A percentile compares a stretch with the other conserved stretches of the same genome.
Conservation (phyloP, 2,888 invertebrate genomes). For the Halictus ligatus region DNA sequence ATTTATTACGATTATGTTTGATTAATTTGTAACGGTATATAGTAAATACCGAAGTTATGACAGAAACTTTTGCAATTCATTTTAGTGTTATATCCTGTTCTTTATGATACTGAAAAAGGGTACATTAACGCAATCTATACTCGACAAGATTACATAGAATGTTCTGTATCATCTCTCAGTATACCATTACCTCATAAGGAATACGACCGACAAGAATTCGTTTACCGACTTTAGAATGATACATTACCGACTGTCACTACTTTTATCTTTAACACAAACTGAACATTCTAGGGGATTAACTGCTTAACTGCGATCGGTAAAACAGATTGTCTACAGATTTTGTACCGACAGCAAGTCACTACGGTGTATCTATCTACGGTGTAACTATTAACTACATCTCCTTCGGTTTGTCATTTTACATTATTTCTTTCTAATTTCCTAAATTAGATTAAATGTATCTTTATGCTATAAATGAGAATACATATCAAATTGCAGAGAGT, state of each 20-base stretch:
- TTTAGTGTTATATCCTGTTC: neutral
- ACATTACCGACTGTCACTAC: neutral
- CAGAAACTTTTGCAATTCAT: neutral
- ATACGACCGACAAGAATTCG: neutral
- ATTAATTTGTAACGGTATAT: neutral
- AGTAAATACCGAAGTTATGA: neutral
- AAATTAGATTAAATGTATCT: no score
- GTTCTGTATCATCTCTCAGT: neutral
- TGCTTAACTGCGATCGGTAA: neutral
- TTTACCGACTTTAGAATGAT: neutral
- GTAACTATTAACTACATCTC: no score
- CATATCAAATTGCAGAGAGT: no score
- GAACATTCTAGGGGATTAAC: neutral
- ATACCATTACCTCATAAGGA: neutral
- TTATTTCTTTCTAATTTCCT: no score
- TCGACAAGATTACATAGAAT: neutral
- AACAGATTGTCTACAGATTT: neutral
- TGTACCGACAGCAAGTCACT: neutral
- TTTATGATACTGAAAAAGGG: neutral
- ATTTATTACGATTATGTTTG: neutral
- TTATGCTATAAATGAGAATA: no score
- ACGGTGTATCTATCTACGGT: no score
- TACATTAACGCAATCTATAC: neutral
- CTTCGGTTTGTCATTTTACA: no score
- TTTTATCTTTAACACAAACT: neutral